phyloP scores from a whole-genome alignment of 2,888 invertebrate species.

The Eupithecia tripunctaria region DNA sequence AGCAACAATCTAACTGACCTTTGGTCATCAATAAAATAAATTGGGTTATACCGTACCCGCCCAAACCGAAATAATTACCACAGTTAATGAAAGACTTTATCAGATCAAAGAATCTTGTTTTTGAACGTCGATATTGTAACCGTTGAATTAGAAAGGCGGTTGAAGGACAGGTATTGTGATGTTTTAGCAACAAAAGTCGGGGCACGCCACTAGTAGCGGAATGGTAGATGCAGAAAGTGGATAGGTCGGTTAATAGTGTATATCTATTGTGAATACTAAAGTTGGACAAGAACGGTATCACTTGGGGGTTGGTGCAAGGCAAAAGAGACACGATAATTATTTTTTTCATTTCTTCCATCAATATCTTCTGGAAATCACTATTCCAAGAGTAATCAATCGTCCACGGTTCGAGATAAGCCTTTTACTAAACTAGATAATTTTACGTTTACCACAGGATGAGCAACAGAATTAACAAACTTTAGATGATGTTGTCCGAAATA shows the following conservation, averaged over 20 bases:
- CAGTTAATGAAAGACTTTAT: constrained; percentile 60
- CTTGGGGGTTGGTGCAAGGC: constrained; percentile 57
- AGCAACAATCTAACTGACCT: constrained; percentile 46
- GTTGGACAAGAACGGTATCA: constrained; percentile 73
- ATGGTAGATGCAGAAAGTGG: constrained; percentile 62
- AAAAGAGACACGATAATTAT: constrained; percentile 14
- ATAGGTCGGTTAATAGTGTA: constrained; percentile 59
- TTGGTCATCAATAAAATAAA: constrained; percentile 48
- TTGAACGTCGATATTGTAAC: constrained; percentile 51
- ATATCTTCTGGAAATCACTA: neutral
- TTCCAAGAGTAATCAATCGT: neutral
- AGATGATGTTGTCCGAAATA: too few species aligned
- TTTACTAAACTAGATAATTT: neutral
- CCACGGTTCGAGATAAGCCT: too few species aligned
- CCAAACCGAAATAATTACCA: constrained; percentile 56
- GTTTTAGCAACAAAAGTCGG: constrained; percentile 47
- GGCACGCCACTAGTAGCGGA: constrained; percentile 48
- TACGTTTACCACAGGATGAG: neutral
- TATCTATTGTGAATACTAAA: constrained; percentile 66
- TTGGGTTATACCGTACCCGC: constrained; percentile 44
- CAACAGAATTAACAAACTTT: too few species aligned
- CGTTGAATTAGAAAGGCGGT: constrained; percentile 59
- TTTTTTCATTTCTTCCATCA: neutral
- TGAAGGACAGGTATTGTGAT: constrained; percentile 55
- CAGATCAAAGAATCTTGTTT: constrained; percentile 55